Conservation (phyloP, 2,797 vertebrate species). For the Echeneis naucrates region DNA sequence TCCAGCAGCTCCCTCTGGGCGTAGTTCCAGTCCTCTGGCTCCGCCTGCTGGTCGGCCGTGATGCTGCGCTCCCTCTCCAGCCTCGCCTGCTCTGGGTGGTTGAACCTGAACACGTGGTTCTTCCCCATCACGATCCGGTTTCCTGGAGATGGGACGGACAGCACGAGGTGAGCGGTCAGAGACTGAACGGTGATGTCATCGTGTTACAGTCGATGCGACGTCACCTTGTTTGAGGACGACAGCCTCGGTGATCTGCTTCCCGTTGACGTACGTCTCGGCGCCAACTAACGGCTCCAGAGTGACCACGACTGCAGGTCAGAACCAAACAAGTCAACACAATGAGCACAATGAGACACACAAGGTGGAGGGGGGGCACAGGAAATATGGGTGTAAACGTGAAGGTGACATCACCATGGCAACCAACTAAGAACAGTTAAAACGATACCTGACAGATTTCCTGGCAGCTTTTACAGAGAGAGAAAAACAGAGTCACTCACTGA, state of each 20-base stretch:
- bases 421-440: conserved; percentile 17
- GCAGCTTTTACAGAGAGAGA: conserved; percentile 78
- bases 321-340: background rate
- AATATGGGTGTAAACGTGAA: conserved; percentile 18
- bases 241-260: conserved; percentile 86
- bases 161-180: background rate
- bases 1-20: conserved; percentile 91
- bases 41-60: conserved; percentile 81
- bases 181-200: too few species aligned
- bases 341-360: conserved; percentile 16
- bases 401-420: conserved; percentile 42
- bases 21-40: conserved; percentile 92
- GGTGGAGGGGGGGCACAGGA: conserved; percentile 21
- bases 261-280: conserved; percentile 90
- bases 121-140: conserved; percentile 93
- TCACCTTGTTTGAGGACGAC: conserved; percentile 88
- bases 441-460: conserved; percentile 77
- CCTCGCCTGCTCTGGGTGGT: conserved; percentile 91
- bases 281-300: conserved; percentile 88
- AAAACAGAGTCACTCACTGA: conserved; percentile 53
- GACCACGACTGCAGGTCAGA: conserved; percentile 82
- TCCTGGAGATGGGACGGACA: conserved; percentile 70
- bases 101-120: conserved; percentile 94
- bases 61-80: conserved; percentile 88
- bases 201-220: too few species aligned